phyloP scores from a whole-genome alignment of 2,113 vertebrate genomes.

The Noctilio leporinus region DNA sequence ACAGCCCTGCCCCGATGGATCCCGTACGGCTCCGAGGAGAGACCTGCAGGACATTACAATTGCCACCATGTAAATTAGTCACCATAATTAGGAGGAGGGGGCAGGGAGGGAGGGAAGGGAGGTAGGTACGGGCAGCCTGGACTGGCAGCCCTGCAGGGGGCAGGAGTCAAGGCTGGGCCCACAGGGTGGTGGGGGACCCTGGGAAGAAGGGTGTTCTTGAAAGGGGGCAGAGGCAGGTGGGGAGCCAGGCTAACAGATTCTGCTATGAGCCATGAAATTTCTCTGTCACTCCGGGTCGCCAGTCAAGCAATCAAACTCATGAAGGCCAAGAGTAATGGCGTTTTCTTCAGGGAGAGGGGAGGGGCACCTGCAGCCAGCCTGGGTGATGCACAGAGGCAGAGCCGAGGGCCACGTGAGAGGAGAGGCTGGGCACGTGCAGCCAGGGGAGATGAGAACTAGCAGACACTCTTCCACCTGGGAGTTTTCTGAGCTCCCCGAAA shows the following conservation, averaged over 20 bases:
- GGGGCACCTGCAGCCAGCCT: neutral
- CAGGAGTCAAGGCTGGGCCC: neutral
- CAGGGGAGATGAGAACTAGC: too few species aligned
- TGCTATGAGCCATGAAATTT: neutral
- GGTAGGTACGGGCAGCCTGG: neutral
- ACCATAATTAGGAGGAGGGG: neutral
- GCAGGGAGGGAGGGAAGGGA: neutral
- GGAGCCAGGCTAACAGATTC: neutral
- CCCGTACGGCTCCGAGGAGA: neutral
- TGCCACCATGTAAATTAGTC: neutral
- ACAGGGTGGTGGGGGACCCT: accelerated
- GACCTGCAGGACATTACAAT: neutral
- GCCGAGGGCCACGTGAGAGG: neutral
- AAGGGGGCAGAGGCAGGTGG: neutral
- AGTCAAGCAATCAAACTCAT: neutral
- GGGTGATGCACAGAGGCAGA: neutral
- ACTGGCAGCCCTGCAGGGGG: neutral
- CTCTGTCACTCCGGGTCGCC: neutral
- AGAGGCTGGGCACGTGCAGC: accelerated
- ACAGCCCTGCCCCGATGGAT: neutral
- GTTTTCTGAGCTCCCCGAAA: neutral
- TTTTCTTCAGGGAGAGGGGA: neutral
- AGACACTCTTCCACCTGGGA: neutral
- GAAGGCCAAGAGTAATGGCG: neutral
- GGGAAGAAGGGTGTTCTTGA: neutral